Conservation (phyloP, 1,140 invertebrate species). For the Pemphigus obesinymphae region DNA sequence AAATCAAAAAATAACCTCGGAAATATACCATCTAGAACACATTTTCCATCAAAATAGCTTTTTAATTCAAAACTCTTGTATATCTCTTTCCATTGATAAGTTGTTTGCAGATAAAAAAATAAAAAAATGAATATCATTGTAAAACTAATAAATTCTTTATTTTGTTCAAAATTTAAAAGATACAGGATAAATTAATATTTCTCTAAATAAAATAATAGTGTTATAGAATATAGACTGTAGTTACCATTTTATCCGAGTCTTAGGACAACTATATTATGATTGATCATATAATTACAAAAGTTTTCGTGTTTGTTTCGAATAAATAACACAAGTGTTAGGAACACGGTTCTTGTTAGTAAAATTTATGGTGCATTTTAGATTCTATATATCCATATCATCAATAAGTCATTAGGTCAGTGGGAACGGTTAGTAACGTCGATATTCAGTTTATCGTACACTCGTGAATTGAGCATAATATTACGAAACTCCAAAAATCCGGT, state of each 20-base stretch:
- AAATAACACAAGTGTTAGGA: not conserved
- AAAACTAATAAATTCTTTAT: too few species aligned
- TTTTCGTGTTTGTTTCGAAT: not conserved
- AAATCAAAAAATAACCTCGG: too few species aligned
- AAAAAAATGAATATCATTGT: too few species aligned
- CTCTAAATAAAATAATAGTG: too few species aligned
- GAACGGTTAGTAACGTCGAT: not conserved
- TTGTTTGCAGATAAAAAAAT: too few species aligned
- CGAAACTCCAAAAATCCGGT: not conserved
- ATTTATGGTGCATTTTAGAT: not conserved
- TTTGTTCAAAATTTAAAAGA: too few species aligned
- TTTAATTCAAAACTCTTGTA: too few species aligned
- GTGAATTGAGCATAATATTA: too few species aligned
- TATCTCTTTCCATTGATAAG: too few species aligned
- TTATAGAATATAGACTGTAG: not conserved
- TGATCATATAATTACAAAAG: not conserved
- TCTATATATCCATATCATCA: not conserved
- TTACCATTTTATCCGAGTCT: not conserved
- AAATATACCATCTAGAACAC: too few species aligned
- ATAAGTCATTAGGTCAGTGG: not conserved
- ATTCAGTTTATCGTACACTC: not conserved
- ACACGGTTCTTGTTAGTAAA: not conserved
- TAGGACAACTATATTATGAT: not conserved
- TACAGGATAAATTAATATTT: too few species aligned
- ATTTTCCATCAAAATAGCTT: too few species aligned